These are phyloP conservation scores for Volucella inflata DNA, from an alignment of 2,888 invertebrate genomes.

Conservation along the genomic window DNA sequence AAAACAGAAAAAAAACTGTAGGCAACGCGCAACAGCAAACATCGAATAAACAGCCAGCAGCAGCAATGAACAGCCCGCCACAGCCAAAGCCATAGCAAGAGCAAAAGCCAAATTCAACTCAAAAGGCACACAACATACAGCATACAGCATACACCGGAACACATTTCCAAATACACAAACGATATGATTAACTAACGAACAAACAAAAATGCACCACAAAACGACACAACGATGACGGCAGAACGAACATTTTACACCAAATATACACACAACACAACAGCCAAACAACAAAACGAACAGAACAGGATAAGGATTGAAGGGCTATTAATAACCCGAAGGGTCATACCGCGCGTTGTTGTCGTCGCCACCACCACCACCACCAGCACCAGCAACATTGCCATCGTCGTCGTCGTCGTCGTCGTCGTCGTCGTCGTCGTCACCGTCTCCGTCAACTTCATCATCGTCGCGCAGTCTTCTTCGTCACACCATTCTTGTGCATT, in stretches of 20 bases:
- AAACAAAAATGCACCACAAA: slow-evolving; percentile 76
- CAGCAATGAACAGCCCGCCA: slow-evolving; percentile 7
- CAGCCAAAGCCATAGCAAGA: slow-evolving; percentile 25
- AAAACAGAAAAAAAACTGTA: not conserved
- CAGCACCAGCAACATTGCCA: not conserved
- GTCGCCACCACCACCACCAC: not conserved
- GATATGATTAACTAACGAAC: slow-evolving; percentile 76
- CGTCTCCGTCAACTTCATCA: not conserved
- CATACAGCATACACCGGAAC: slow-evolving; percentile 70
- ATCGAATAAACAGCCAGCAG: slow-evolving; percentile 35
- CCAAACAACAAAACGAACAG: slow-evolving; percentile 59
- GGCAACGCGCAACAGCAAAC: slow-evolving; percentile 42
- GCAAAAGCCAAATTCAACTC: slow-evolving; percentile 26
- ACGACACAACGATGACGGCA: slow-evolving; percentile 76
- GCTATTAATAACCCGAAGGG: slow-evolving; percentile 76
- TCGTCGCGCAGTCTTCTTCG: slow-evolving; percentile 42
- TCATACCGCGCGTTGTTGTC: slow-evolving; percentile 70
- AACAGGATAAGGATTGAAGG: slow-evolving; percentile 76
- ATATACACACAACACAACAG: slow-evolving; percentile 71
- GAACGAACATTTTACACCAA: slow-evolving; percentile 76
- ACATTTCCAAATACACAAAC: slow-evolving; percentile 75
- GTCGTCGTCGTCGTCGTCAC: slow-evolving; percentile 42
- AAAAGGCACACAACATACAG: slow-evolving; percentile 47
- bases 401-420: slow-evolving; percentile 9
- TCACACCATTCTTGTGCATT: slow-evolving; percentile 74